Conservation (phyloP, 2,797 vertebrate genomes). For the Bovichtus variegatus region DNA sequence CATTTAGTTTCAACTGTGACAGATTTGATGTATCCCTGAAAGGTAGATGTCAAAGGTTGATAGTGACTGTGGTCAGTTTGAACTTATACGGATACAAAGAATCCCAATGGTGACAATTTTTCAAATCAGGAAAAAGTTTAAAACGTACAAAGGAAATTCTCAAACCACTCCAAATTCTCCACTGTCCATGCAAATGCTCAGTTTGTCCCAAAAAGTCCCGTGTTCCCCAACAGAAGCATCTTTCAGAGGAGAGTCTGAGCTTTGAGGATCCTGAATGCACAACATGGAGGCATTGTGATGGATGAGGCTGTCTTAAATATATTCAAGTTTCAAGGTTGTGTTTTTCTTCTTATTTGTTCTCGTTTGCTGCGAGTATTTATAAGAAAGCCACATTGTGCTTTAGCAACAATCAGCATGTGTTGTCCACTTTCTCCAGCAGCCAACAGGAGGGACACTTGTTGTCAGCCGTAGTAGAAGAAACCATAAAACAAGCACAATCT, state of each 20-base stretch:
- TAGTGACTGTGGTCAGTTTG: background rate
- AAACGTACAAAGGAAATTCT: background rate
- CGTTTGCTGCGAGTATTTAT: conserved; percentile 41
- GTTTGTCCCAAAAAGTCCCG: background rate
- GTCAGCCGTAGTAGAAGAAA: conserved; percentile 11
- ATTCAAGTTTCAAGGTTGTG: conserved; percentile 40
- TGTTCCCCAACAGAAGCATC: conserved; percentile 1
- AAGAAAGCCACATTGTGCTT: conserved; percentile 27
- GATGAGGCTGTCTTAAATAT: conserved; percentile 22
- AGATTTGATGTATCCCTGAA: background rate
- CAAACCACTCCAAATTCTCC: conserved; percentile 1
- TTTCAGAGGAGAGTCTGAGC: background rate
- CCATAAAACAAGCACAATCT: conserved; percentile 8
- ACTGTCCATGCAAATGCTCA: background rate
- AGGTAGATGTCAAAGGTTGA: background rate
- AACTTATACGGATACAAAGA: background rate
- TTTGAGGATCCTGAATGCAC: conserved; percentile 20
- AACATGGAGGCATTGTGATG: conserved; percentile 30
- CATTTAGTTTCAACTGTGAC: background rate
- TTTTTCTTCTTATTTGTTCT: conserved; percentile 20
- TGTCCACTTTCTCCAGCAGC: conserved; percentile 24
- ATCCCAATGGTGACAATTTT: background rate
- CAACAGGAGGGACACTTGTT: conserved; percentile 31
- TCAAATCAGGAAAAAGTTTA: background rate
- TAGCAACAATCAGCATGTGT: conserved; percentile 36